Base-by-base conservation (phyloP, 2,888 invertebrate genomes). In the Tetragnatha montana region DNA sequence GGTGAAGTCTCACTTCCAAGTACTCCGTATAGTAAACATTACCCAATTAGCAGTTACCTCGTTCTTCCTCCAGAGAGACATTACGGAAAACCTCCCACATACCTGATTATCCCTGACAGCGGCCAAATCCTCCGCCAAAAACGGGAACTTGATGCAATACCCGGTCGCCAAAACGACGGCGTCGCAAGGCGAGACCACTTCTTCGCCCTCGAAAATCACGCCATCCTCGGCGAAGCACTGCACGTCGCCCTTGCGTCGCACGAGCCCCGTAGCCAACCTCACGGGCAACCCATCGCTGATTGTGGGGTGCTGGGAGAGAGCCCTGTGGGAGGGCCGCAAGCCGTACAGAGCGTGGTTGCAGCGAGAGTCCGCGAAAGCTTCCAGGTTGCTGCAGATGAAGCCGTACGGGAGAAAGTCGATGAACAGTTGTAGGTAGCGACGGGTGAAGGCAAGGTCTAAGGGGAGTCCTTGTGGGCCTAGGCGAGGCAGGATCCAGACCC, bases 401-500 rank as follows among this genome's bases (percentile, higher is more conserved):
- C n/a, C 85, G 51, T 91, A 92, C 0, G 92, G 92, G 8, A 91
- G 8, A 19, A 51, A 19, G 74, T 73, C 70, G 68, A 87, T 81
- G 6, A 91, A 47, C 10, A 89, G 35, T n/a, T 91, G 84, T 0
- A 87, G 22, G 7, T 60, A 71, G 2, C 92, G 81, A 0, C 89
- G 49, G 19, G 81, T 82, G 14, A 91, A 83, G n/a, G 51, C 73
- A 12, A 76, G 51, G 68, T 94, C 94, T 0, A 93, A 92, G 0
- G 94, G 94, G 22, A 93, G 90, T 12, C 94, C 94, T 91, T 92
- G 92, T 85, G 93, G 93, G 47, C 93, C 93, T 76, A 94, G 93
- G n/a, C 94, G 92, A 84, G 93, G 93, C 73, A 94, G 92, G 8
- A 94, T 93, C 94, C 94, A 94, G 12, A 94, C 93, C 17, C 94